A percentile compares a stretch with the other conserved stretches of the same genome.
Conservation (phyloP, 1,140 invertebrate species). For the Brachionus asplanchnoidis region DNA sequence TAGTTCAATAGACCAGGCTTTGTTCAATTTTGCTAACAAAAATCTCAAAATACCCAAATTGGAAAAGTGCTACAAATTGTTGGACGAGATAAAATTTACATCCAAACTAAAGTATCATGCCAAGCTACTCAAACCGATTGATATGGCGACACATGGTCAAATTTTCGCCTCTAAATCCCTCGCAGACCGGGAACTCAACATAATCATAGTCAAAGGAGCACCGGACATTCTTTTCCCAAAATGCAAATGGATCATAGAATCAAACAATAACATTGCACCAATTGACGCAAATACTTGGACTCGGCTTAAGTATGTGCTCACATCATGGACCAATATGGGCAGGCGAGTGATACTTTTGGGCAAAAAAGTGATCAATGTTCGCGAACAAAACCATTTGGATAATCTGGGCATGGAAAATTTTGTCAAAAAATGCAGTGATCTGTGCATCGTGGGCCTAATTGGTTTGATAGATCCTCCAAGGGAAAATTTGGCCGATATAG, state of each 20-base stretch:
- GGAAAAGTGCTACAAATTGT: slow-evolving; percentile 10
- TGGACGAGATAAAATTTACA: background rate
- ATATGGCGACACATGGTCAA: background rate
- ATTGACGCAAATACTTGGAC: background rate
- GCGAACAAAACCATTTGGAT: background rate
- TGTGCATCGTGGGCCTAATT: slow-evolving; percentile 24
- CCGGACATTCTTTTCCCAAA: slow-evolving; percentile 17
- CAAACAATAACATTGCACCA: background rate
- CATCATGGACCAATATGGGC: background rate
- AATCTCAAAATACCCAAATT: slow-evolving; percentile 23
- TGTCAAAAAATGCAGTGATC: slow-evolving; percentile 47
- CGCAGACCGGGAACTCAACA: background rate
- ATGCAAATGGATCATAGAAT: slow-evolving; percentile 36
- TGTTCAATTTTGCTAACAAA: slow-evolving; percentile 14
- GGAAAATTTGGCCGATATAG: background rate
- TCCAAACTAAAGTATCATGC: slow-evolving; percentile 14
- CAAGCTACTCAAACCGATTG: slow-evolving; percentile 14
- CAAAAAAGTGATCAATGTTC: background rate
- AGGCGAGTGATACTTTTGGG: slow-evolving; percentile 1
- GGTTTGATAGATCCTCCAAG: slow-evolving; percentile 29
- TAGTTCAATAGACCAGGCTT: background rate
- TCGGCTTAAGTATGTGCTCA: background rate
- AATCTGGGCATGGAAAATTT: background rate
- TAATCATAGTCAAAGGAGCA: background rate
- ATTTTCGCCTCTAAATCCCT: background rate